Conservation (phyloP, 2,113 vertebrate species). For the Diadophis punctatus region DNA sequence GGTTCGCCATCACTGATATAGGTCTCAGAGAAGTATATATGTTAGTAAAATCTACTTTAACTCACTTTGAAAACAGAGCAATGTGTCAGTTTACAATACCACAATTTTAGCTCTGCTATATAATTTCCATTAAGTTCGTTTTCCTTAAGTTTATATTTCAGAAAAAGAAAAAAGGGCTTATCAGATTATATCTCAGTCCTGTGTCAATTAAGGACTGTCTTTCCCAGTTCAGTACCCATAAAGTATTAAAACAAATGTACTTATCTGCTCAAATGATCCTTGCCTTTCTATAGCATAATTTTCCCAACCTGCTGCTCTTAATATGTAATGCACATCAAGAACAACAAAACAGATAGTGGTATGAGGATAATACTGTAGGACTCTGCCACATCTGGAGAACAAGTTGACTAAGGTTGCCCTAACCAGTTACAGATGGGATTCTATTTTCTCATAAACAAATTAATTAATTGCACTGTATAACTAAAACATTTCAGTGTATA, state of each 20-base stretch:
- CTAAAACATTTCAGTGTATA: neutral
- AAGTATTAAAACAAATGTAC: neutral
- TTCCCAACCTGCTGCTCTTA: neutral
- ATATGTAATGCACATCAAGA: neutral
- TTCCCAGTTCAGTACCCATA: neutral
- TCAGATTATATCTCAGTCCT: neutral
- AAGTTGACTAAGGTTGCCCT: neutral
- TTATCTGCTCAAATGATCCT: neutral
- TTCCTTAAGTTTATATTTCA: neutral
- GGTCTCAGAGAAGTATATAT: neutral
- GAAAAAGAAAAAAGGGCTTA: neutral
- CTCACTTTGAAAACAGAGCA: conserved; percentile 38
- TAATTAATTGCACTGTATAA: neutral
- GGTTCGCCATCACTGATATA: too few relatives aligned
- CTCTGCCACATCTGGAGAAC: neutral
- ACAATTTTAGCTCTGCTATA: conserved; percentile 47
- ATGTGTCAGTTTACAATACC: conserved; percentile 45
- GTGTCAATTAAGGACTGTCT: neutral
- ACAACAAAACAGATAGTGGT: neutral
- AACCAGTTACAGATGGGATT: neutral
- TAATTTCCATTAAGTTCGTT: neutral
- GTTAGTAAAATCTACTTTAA: conserved; percentile 6
- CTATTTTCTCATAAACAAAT: neutral
- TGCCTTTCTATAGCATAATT: neutral
- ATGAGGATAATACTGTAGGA: neutral